These are phyloP conservation scores for Nemotelus nigrinus DNA, from an alignment of 2,888 invertebrate species.

Conservation along the genomic window DNA sequence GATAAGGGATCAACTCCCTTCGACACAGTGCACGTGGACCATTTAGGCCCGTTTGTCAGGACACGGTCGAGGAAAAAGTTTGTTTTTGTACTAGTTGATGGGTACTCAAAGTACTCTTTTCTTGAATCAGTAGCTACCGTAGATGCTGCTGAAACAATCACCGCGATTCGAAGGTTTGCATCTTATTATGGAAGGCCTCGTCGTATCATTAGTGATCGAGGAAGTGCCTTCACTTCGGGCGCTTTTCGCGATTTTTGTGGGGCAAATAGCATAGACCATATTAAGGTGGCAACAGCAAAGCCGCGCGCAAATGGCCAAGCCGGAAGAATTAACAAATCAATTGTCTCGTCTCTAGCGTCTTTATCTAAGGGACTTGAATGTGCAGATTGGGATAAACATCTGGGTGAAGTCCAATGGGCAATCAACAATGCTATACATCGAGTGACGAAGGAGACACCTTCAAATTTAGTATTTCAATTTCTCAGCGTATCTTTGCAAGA, in stretches of 20 bases:
- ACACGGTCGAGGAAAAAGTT: neutral
- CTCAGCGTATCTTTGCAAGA: neutral
- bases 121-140: neutral
- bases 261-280: constrained; percentile 48
- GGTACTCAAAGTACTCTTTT: no score
- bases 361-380: constrained; percentile 42
- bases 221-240: constrained; percentile 51
- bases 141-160: neutral
- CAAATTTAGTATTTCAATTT: neutral
- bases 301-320: constrained; percentile 48
- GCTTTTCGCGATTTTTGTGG: constrained; percentile 48
- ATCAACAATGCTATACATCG: constrained; percentile 50
- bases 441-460: constrained; percentile 45
- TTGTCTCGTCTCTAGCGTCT: constrained; percentile 51
- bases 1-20: constrained; percentile 49
- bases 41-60: constrained; percentile 46
- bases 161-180: constrained; percentile 43
- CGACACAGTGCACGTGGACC: constrained; percentile 49
- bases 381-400: constrained; percentile 51
- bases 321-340: constrained; percentile 7
- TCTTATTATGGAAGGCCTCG: constrained; percentile 51
- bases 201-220: constrained; percentile 52
- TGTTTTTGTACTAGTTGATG: no score
- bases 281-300: constrained; percentile 51
- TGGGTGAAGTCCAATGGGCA: constrained; percentile 50